A percentile compares a stretch with the other conserved stretches of the same genome.
These are phyloP conservation scores for Rhinolophus ferrumequinum DNA, from an alignment of 2,113 vertebrate species.

Conservation along the genomic window DNA sequence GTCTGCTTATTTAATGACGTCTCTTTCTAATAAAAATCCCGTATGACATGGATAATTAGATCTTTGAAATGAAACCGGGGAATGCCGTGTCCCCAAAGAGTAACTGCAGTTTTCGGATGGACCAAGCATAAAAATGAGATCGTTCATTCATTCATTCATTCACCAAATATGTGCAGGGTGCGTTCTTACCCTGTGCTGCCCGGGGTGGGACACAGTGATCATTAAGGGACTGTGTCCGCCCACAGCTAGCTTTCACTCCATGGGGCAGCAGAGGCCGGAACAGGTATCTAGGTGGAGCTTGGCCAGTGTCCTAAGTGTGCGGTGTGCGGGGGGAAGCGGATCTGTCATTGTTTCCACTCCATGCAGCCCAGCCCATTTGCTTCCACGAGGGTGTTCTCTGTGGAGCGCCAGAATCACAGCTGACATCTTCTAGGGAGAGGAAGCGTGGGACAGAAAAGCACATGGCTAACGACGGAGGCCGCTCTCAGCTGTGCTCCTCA, in stretches of 20 bases:
- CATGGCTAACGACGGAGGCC: rapidly evolving
- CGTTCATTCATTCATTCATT: constrained; percentile 21
- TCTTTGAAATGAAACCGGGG: constrained; percentile 74
- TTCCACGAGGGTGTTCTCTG: not conserved
- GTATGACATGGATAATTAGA: constrained; percentile 72
- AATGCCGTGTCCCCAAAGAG: constrained; percentile 57
- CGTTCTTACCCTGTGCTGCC: not conserved
- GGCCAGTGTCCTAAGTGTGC: not conserved
- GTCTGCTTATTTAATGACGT: constrained; percentile 78
- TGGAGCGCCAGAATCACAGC: not conserved
- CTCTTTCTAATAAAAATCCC: constrained; percentile 76
- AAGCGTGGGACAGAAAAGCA: not conserved
- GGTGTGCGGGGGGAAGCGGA: not conserved
- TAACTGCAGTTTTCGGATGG: constrained; percentile 62
- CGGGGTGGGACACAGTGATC: not conserved
- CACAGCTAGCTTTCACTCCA: not conserved
- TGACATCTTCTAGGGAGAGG: not conserved
- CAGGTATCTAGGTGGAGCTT: too few species aligned
- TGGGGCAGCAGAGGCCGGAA: not conserved
- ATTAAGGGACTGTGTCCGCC: not conserved
- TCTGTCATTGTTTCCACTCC: not conserved
- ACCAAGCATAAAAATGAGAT: constrained; percentile 43
- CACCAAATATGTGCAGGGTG: not conserved
- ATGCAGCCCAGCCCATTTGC: not conserved
- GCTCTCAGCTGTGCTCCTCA: not conserved